Percentiles rank a stretch among this genome's conserved stretches.
Conservation (phyloP, 2,888 invertebrate species). For the Trissonchulus latispiculum region DNA sequence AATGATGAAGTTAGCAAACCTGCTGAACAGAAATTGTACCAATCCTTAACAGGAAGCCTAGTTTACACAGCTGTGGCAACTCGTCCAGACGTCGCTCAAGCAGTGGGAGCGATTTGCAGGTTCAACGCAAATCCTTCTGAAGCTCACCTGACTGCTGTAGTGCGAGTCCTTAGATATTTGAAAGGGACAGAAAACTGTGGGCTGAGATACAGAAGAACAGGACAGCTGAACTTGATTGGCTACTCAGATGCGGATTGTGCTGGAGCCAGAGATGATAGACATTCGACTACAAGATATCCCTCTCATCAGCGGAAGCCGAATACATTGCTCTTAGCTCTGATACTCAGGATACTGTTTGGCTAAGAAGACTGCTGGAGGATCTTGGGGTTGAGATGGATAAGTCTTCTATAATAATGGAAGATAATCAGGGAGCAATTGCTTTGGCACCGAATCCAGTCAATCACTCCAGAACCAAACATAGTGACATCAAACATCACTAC, state of each 20-base stretch:
- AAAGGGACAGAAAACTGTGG: too few species aligned
- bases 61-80: too few species aligned
- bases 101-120: too few species aligned
- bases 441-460: conserved; percentile 4
- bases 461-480: background rate
- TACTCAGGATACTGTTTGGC: conserved; percentile 28
- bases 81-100: too few species aligned
- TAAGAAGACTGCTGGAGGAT: conserved; percentile 19
- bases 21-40: too few species aligned
- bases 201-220: too few species aligned
- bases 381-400: background rate
- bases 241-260: too few species aligned
- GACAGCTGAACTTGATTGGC: too few species aligned
- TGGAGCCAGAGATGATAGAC: too few species aligned
- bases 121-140: conserved; percentile 21
- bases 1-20: too few species aligned
- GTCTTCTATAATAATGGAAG: background rate
- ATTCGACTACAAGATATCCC: conserved; percentile 36
- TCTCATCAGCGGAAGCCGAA: conserved; percentile 40
- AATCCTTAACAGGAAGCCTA: too few species aligned
- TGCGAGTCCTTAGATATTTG: too few species aligned
- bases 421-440: conserved; percentile 12
- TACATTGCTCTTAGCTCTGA: conserved; percentile 36
- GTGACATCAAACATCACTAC: conserved; percentile 11
- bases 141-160: conserved; percentile 26